Percentiles rank a stretch among this genome's conserved stretches.
These are phyloP conservation scores for Cyclargus thomasi DNA, from an alignment of 1,140 invertebrate genomes.

Conservation along the genomic window DNA sequence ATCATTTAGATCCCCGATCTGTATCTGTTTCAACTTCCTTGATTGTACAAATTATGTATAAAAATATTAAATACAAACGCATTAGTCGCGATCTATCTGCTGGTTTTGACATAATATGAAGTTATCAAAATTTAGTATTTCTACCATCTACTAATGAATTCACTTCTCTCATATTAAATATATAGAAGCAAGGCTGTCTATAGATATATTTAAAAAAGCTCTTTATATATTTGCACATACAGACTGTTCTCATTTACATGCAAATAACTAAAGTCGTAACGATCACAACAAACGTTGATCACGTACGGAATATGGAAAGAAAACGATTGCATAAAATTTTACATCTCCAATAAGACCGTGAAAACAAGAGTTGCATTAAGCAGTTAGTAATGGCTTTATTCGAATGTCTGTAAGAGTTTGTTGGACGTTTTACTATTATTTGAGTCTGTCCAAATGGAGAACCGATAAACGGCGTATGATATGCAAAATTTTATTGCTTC, in stretches of 20 bases:
- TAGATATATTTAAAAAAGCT: too few relatives aligned
- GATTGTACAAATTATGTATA: too few relatives aligned
- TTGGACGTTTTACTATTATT: neutral
- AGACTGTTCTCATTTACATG: neutral
- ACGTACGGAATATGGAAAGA: neutral
- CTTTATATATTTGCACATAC: too few relatives aligned
- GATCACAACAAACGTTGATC: neutral
- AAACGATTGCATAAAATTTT: conserved; percentile 2
- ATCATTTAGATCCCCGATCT: too few relatives aligned
- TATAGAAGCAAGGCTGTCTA: too few relatives aligned
- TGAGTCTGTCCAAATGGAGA: neutral
- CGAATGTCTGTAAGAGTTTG: conserved; percentile 1
- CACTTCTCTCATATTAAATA: too few relatives aligned
- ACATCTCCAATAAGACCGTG: conserved; percentile 19
- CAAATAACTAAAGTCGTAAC: neutral
- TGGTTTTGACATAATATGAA: neutral
- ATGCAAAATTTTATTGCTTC: conserved; percentile 1
- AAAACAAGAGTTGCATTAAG: conserved; percentile 34
- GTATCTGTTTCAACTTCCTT: too few relatives aligned
- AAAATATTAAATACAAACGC: too few relatives aligned
- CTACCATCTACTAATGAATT: too few relatives aligned
- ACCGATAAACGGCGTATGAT: neutral
- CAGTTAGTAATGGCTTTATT: conserved; percentile 53
- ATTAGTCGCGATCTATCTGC: too few relatives aligned
- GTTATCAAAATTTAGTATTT: too few relatives aligned